phyloP scores from a whole-genome alignment of 2,888 invertebrate species.

The Ectemnius lituratus region DNA sequence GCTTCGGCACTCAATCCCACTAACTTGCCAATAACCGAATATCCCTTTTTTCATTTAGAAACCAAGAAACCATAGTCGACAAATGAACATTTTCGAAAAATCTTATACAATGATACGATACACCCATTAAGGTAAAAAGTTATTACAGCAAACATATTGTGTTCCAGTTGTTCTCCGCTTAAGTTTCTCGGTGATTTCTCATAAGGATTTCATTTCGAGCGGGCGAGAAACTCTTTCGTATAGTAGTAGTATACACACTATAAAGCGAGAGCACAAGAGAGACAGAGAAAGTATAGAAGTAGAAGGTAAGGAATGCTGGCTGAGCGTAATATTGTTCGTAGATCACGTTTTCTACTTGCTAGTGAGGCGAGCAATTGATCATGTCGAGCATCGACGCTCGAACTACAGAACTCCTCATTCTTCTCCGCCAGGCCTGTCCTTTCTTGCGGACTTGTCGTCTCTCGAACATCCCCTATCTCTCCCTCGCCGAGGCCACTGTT shows the following conservation, averaged over 20 bases:
- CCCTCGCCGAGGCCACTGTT: conserved; percentile 10
- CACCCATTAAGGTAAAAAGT: no score
- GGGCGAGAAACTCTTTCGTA: not conserved
- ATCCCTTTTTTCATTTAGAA: no score
- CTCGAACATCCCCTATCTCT: conserved; percentile 5
- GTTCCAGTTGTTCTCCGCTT: no score
- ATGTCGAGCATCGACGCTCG: conserved; percentile 59
- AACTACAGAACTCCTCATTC: conserved; percentile 24
- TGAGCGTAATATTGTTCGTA: conserved; percentile 59
- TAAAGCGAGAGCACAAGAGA: no score
- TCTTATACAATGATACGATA: no score
- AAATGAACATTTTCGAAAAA: no score
- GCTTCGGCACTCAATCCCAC: no score
- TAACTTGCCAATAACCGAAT: no score
- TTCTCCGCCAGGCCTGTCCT: conserved; percentile 19
- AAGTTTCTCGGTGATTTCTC: conserved; percentile 54
- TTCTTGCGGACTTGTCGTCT: not conserved
- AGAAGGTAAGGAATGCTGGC: not conserved
- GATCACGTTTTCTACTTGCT: conserved; percentile 63
- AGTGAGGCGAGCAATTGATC: conserved; percentile 60
- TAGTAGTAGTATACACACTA: no score
- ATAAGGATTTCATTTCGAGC: conserved; percentile 52
- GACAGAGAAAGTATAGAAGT: no score
- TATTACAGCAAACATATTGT: no score
- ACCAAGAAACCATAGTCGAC: no score